These are phyloP conservation scores for Lamproptera curius DNA, from an alignment of 2,888 invertebrate genomes.

Conservation along the genomic window DNA sequence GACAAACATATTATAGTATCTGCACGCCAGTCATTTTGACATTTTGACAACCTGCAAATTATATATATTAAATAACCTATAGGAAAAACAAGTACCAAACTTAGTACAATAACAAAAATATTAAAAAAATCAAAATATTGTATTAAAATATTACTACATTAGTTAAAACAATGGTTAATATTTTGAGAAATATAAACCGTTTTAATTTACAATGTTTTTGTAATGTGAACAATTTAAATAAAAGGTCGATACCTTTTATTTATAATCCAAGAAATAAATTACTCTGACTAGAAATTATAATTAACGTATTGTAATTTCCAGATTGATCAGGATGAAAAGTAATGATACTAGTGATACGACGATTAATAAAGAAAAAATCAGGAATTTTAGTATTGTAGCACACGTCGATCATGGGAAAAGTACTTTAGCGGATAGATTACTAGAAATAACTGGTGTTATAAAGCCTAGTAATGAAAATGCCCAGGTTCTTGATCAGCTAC, in stretches of 20 bases:
- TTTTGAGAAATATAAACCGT: conserved; percentile 9
- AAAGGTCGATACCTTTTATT: neutral
- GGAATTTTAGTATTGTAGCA: conserved; percentile 99
- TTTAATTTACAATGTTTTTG: neutral
- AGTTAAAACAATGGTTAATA: conserved; percentile 8
- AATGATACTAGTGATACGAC: conserved; percentile 34
- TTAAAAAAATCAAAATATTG: no score
- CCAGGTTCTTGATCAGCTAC: conserved; percentile 87
- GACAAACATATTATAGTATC: no score
- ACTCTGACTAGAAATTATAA: no score
- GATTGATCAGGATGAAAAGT: conserved; percentile 41
- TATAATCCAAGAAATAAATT: no score
- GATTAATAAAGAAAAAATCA: conserved; percentile 73
- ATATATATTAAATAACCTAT: no score
- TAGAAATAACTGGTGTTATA: conserved; percentile 93
- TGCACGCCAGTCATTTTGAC: no score
- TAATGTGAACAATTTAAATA: conserved; percentile 5
- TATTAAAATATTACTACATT: no score
- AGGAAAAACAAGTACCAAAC: no score
- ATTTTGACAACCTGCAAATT: no score
- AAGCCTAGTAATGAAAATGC: conserved; percentile 80
- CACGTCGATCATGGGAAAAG: conserved; percentile 99
- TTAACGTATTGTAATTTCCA: conserved; percentile 26
- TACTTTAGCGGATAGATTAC: conserved; percentile 95
- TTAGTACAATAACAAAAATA: no score